Base-by-base conservation (phyloP, 1,140 invertebrate species). In the Notospermus geniculatus region DNA sequence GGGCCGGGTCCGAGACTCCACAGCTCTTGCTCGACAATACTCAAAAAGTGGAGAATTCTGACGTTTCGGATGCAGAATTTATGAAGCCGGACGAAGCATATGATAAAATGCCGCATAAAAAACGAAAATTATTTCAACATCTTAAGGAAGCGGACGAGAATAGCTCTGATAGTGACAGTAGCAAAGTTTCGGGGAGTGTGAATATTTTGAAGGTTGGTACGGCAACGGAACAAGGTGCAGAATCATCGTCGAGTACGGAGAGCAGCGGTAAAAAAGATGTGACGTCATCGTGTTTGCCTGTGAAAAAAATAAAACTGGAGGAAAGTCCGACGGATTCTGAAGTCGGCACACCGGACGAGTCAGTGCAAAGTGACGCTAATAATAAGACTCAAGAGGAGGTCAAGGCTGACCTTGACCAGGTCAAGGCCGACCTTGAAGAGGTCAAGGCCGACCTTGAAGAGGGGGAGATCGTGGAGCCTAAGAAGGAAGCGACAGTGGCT, bases 141-240 rank as follows among this genome's bases (percentile, higher is more conserved):
- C 4, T 36, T 15, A 36, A 36, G 15, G 32, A 36, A 36, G 15
- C 32, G 5, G 32, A 36, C 15, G 32, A 36, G 5, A 36, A 36
- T 52, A 36, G 32, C 32, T 63, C 61, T 2, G 61, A 63, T 39
- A 41, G 61, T 45, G 50, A 61, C 29, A 52, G 46, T 27, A 52
- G 46, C 25, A 52, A 52, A 52, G 46, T 27, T 52, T 22, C 25
- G 4, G 25, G 25, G 25, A 52, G 5, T 9, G 46, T 27, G 25
- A 27, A 52, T 9, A 17, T 52, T 52, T 52, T 17, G 9, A 52
- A 52, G 19, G 19, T 27, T 52, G 46, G 5, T n/a, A n/a, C n/a
- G 19, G 46, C 32, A 36, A 7, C 32, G 32, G 32, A 36, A 36
- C 32, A 36, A 15, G 32, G 32, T 36, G 15, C 32, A 2, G 39